phyloP scores from a whole-genome alignment of 2,888 invertebrate species.

The Chirona hameri region DNA sequence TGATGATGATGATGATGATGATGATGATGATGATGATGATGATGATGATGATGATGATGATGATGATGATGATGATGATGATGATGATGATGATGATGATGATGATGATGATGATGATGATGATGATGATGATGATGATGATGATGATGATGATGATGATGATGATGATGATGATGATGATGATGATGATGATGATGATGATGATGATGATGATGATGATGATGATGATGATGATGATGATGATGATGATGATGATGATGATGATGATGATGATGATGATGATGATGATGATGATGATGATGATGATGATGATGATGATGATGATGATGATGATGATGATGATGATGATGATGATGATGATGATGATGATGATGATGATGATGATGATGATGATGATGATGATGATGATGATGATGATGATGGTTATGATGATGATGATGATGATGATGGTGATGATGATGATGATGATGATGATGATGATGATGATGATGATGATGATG shows the following conservation, averaged over 20 bases:
- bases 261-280: neutral
- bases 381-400: neutral
- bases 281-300: neutral
- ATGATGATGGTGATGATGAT: too few relatives aligned
- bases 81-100: neutral
- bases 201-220: slow-evolving; percentile 28
- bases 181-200: neutral
- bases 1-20: neutral
- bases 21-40: slow-evolving; percentile 6
- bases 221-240: neutral
- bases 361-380: neutral
- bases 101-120: neutral
- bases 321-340: neutral
- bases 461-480: neutral
- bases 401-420: too few relatives aligned
- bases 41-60: neutral
- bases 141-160: neutral
- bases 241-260: neutral
- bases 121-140: neutral
- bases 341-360: slow-evolving; percentile 13
- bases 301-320: neutral
- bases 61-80: slow-evolving; percentile 8
- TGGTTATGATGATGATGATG: too few relatives aligned
- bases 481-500: slow-evolving; percentile 22
- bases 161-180: slow-evolving; percentile 1